Percentiles rank a stretch among this genome's conserved stretches.
These are phyloP conservation scores for Buceros bicornis DNA, from an alignment of 2,797 vertebrate genomes.

Conservation along the genomic window DNA sequence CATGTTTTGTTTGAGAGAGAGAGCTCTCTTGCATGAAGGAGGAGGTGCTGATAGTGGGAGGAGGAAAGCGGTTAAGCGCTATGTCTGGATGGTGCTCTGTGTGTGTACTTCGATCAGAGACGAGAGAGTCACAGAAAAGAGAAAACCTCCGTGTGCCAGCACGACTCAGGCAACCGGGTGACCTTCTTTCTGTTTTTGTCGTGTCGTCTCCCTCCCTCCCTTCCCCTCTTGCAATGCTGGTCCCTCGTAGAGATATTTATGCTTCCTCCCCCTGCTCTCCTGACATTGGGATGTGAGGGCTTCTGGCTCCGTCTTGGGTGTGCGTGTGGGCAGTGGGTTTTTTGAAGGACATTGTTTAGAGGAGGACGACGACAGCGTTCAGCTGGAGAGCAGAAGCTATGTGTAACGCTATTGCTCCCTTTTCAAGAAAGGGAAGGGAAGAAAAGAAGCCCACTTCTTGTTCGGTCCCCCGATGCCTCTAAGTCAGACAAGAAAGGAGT, in stretches of 20 bases:
- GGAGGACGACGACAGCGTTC: constrained; percentile 80
- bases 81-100: constrained; percentile 69
- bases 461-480: constrained; percentile 76
- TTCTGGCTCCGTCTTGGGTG: too few species aligned
- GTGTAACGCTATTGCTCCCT: constrained; percentile 84
- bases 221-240: constrained; percentile 68
- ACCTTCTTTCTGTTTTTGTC: constrained; percentile 44
- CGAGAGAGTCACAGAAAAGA: constrained; percentile 70
- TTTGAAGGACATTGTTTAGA: constrained; percentile 67
- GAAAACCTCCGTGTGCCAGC: constrained; percentile 76
- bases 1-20: constrained; percentile 75
- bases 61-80: constrained; percentile 78
- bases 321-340: too few species aligned
- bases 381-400: constrained; percentile 92
- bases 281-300: constrained; percentile 82
- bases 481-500: constrained; percentile 67
- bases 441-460: constrained; percentile 75
- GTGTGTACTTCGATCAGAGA: constrained; percentile 78
- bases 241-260: constrained; percentile 28
- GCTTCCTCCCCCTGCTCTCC: constrained; percentile 30
- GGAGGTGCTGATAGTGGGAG: constrained; percentile 68
- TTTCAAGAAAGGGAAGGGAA: constrained; percentile 73
- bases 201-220: not conserved
- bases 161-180: constrained; percentile 80
- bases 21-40: constrained; percentile 78